These are phyloP conservation scores for Darevskia nairensis DNA, from an alignment of 2,797 vertebrate species.

Conservation along the genomic window DNA sequence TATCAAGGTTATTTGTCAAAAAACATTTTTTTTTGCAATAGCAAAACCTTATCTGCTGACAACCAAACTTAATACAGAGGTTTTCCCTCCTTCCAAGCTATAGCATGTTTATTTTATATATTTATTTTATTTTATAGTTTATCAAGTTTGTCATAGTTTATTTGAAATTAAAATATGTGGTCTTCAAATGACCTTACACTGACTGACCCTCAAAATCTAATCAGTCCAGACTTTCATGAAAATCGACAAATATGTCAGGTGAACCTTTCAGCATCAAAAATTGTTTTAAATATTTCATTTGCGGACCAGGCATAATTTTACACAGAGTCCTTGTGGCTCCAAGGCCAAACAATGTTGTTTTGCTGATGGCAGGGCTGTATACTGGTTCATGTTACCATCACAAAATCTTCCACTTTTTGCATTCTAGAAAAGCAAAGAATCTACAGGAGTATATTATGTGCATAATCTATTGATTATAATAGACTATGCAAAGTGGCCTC, in stretches of 20 bases:
- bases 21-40: conserved; percentile 74
- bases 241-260: conserved; percentile 82
- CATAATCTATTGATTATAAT: conserved; percentile 75
- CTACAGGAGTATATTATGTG: conserved; percentile 59
- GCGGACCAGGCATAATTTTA: conserved; percentile 61
- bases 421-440: conserved; percentile 60
- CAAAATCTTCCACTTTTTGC: background rate
- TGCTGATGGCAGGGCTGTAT: conserved; percentile 20
- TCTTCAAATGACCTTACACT: conserved; percentile 79
- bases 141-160: conserved; percentile 72
- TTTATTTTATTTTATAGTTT: conserved; percentile 69
- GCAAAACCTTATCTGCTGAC: conserved; percentile 57
- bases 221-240: conserved; percentile 76
- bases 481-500: conserved; percentile 70
- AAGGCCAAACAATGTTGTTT: conserved; percentile 29
- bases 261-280: conserved; percentile 72
- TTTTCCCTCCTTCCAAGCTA: conserved; percentile 55
- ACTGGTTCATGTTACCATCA: conserved; percentile 26
- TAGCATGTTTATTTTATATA: conserved; percentile 68
- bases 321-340: conserved; percentile 50
- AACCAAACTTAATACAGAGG: conserved; percentile 69
- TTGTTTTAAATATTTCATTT: conserved; percentile 75
- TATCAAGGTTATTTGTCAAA: conserved; percentile 81
- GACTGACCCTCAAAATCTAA: conserved; percentile 83
- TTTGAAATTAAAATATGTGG: conserved; percentile 83